Evolutionary conservation across 2,113 vertebrate species (phyloP).

Genomic region (Hiodon tergisus): DNA sequence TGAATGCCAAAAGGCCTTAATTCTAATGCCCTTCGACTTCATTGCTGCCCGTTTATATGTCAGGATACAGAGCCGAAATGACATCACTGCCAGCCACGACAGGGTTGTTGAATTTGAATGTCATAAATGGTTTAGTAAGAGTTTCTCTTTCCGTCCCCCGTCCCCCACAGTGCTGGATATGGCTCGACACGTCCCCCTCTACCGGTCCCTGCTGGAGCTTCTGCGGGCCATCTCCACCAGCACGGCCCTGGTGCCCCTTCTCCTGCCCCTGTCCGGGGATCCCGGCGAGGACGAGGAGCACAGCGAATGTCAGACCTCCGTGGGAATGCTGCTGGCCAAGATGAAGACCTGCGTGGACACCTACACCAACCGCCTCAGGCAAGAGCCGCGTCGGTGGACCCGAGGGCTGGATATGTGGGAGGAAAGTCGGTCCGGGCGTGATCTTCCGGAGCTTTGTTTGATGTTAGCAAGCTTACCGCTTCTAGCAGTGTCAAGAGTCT

Average conservation of each 20-base stretch:
- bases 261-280: constrained; percentile 84
- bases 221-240: constrained; percentile 91
- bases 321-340: constrained; percentile 91
- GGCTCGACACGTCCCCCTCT: constrained; percentile 94
- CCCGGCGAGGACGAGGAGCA: constrained; percentile 81
- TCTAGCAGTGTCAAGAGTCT: not conserved
- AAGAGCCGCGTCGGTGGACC: not conserved
- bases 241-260: constrained; percentile 81
- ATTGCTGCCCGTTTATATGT: no score
- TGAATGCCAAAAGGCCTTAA: no score
- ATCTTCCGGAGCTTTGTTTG: not conserved
- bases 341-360: constrained; percentile 99
- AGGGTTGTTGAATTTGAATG: not conserved
- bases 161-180: constrained; percentile 85
- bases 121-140: not conserved
- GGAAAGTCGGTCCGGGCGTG: not conserved
- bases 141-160: constrained; percentile 16
- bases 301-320: constrained; percentile 83
- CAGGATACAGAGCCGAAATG: no score
- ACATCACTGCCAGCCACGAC: not conserved
- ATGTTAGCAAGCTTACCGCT: not conserved
- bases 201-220: constrained; percentile 86
- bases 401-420: no score
- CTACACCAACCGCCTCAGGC: constrained; percentile 95
- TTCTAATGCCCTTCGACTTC: no score